Evolutionary conservation across 2,797 vertebrate species (phyloP).

Genomic region (Coracias cyanogaster): DNA sequence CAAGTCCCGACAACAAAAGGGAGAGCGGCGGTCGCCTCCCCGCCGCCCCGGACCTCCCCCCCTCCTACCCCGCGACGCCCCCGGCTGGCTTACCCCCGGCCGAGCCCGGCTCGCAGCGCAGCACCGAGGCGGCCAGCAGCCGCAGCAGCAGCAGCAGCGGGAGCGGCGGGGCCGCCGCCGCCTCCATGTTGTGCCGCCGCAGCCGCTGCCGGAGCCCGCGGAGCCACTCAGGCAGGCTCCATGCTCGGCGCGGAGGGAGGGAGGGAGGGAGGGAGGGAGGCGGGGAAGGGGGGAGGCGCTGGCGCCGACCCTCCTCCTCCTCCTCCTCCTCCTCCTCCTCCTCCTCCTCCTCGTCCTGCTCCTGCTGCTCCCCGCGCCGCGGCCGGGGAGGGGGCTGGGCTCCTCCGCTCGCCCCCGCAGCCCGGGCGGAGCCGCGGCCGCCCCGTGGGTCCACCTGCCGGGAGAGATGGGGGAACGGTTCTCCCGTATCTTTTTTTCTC

Average conservation of each 20-base stretch:
- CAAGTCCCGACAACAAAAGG: constrained; percentile 63
- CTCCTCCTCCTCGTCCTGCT: too few species aligned
- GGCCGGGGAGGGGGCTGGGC: constrained; percentile 17
- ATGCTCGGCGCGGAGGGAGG: constrained; percentile 46
- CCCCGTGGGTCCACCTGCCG: not conserved
- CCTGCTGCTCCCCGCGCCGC: not conserved
- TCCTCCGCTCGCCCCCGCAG: not conserved
- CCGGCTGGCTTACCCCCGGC: constrained; percentile 40
- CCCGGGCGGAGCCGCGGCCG: not conserved
- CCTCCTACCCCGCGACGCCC: not conserved
- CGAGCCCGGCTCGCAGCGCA: constrained; percentile 38
- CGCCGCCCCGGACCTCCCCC: constrained; percentile 5
- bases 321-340: not conserved
- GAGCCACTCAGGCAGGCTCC: constrained; percentile 70
- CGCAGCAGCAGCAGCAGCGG: constrained; percentile 48
- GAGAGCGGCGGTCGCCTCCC: not conserved
- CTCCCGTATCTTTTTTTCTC: not conserved
- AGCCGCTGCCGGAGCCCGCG: constrained; percentile 57
- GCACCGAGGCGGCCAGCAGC: constrained; percentile 39
- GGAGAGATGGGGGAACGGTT: accelerated
- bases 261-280: too few species aligned
- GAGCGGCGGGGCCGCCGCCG: constrained; percentile 34
- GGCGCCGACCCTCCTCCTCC: not conserved
- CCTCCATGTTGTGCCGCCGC: constrained; percentile 74
- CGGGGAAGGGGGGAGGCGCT: constrained; percentile 53